A percentile compares a stretch with the other conserved stretches of the same genome.
Conservation (phyloP, 1,140 invertebrate species). For the Zophobas morio region DNA sequence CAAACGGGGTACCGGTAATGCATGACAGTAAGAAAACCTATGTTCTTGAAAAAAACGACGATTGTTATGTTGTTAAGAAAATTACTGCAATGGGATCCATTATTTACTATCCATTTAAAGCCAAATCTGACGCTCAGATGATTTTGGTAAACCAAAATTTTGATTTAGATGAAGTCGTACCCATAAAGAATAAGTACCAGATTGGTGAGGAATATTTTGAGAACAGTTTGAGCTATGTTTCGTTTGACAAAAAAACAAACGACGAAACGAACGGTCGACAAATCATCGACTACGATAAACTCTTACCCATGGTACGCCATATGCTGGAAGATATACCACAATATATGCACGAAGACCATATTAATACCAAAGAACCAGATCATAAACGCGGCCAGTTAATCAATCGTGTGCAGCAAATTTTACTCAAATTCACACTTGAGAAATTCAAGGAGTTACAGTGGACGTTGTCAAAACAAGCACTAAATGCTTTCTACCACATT, state of each 20-base stretch:
- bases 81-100: conserved; percentile 58
- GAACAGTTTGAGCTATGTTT: conserved; percentile 61
- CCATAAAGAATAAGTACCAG: conserved; percentile 13
- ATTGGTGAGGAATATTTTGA: conserved; percentile 50
- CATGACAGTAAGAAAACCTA: conserved; percentile 52
- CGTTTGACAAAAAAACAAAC: conserved; percentile 48
- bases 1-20: conserved; percentile 51
- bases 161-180: conserved; percentile 56
- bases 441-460: conserved; percentile 62
- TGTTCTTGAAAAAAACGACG: conserved; percentile 51
- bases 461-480: conserved; percentile 53
- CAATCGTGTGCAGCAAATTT: conserved; percentile 58
- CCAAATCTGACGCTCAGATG: conserved; percentile 65
- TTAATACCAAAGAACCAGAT: conserved; percentile 63
- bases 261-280: conserved; percentile 66
- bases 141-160: conserved; percentile 67
- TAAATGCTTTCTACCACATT: conserved; percentile 66
- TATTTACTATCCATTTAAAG: conserved; percentile 66
- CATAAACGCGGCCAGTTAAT: conserved; percentile 65
- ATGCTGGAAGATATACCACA: conserved; percentile 64
- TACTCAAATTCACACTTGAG: conserved; percentile 63
- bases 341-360: conserved; percentile 67
- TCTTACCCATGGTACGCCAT: conserved; percentile 62
- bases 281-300: conserved; percentile 57
- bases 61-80: conserved; percentile 47